Evolutionary conservation across 1,140 invertebrate species (phyloP), one percentile per base, ranked within the genome.

Genomic region (Drosophila mojavensis): DNA sequence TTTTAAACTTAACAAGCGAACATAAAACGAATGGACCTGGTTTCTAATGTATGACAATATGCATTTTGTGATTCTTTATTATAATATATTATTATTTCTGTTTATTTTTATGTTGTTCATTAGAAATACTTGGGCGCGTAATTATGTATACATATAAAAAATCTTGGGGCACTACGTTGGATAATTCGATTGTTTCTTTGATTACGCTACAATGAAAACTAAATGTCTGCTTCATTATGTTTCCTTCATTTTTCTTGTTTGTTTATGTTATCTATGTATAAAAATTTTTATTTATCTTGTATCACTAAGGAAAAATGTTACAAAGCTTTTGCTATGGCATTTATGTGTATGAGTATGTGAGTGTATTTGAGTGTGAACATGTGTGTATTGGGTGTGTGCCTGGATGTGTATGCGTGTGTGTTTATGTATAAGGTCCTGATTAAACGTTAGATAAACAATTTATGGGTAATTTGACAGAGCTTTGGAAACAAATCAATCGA

Each of bases 241-340:
- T 39, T 39, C 36, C 11, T 47, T 15, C 77, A 43, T 76, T 75
- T 75, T 75, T 71, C 33, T 39, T 11, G 24, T 62, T 39, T 30
- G 28, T 30, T 76, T 76, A 75, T 78, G 67, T 82, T 88, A 79
- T 68, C 50, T 68, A 74, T 88, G 83, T 85, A 85, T 85, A 88
- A 85, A 85, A 82, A 70, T 78, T 63, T 70, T 70, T 75, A 78
- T 53, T 76, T 58, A 78, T 67, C 59, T 71, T 77, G 64, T 69
- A 78, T 67, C 75, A 78, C 70, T 71, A 79, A 74, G 74, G 78
- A 89, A 70, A 83, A 79, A 79, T 90, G 75, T 82, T 86, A 86
- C 83, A 86, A 86, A 88, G 73, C 83, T 89, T 88, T 89, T 89
- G 77, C 84, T 89, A 89, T 88, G 83, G 83, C 83, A 83, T 89